Percentiles rank a stretch among this genome's conserved stretches.
These are phyloP conservation scores for Neelides folsomi DNA, from an alignment of 2,888 invertebrate species.

Conservation along the genomic window DNA sequence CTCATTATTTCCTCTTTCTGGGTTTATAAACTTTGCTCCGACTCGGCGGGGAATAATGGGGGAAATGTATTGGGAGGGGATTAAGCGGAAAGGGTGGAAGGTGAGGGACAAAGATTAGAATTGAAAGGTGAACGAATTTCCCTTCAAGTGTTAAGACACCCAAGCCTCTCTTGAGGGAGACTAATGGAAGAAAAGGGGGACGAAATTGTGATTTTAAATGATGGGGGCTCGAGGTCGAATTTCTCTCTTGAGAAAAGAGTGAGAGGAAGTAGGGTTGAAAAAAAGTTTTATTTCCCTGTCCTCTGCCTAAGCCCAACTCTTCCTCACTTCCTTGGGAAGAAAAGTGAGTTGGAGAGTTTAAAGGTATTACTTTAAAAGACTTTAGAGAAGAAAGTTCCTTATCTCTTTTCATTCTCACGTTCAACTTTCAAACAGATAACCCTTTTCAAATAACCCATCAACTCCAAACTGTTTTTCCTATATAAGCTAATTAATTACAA, in stretches of 20 bases:
- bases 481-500: too few species aligned
- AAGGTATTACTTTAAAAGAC: too few species aligned
- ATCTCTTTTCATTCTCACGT: too few species aligned
- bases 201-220: constrained; percentile 20
- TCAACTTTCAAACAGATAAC: too few species aligned
- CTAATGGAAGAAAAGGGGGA: constrained; percentile 12
- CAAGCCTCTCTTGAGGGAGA: neutral
- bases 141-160: neutral
- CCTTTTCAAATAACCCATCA: too few species aligned
- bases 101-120: constrained; percentile 2
- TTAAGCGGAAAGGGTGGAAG: neutral
- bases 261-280: neutral
- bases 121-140: neutral
- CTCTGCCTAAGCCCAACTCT: constrained; percentile 4
- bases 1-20: constrained; percentile 3
- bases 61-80: neutral
- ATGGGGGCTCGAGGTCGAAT: constrained; percentile 14
- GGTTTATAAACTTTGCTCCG: neutral
- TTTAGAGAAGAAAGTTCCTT: too few species aligned
- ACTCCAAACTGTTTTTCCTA: too few species aligned
- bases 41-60: too few species aligned
- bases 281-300: constrained; percentile 14
- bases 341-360: too few species aligned
- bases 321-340: neutral
- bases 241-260: constrained; percentile 14